Base-by-base conservation (phyloP, 1,140 invertebrate species). In the Megalopta genalis region DNA sequence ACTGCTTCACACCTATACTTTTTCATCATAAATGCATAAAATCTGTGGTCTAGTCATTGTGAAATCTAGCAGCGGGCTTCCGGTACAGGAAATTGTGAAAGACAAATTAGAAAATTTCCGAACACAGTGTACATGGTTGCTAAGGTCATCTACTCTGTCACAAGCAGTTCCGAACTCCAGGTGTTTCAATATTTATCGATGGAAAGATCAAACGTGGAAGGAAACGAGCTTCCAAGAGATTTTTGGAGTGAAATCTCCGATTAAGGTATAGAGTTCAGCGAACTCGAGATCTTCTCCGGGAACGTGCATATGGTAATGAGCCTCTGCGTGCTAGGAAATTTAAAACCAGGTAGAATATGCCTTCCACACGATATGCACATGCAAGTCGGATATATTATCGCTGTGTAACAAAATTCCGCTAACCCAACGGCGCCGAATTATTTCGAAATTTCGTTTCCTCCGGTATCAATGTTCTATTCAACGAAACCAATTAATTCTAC, bases 271-370 rank as follows among this genome's bases (percentile, higher is more conserved):
- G 62, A 54, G 89, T 90, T 90, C 89, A 90, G 84, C 81, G 89
- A 90, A 89, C 87, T 49, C 67, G 64, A 42, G 52, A 86, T 72
- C 69, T 79, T 85, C 85, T 73, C 81, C 86, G 74, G 79, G 83
- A 84, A 86, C 81, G 85, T 74, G 86, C 79, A 80, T 84, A 85
- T 90, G 88, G 76, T 88, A 88, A 88, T 87, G 74, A 81, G 72
- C 63, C 49, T 27, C 81, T 85, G 82, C 89, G 89, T 90, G 90
- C 88, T 87, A 80, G 86, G 88, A 90, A 88, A 89, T 83, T 86
- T 85, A 88, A 90, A 87, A 84, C 80, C 85, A 85, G 81, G 85
- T 60, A 77, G 86, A 82, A 88, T 80, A 85, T 79, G 52, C 75
- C 67, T 85, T 66, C 75, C 62, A 68, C 64, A 59, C 77, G 67